A percentile compares a stretch with the other conserved stretches of the same genome.
These are phyloP conservation scores for Fistularia commersonii DNA, from an alignment of 2,797 vertebrate genomes.

Conservation along the genomic window DNA sequence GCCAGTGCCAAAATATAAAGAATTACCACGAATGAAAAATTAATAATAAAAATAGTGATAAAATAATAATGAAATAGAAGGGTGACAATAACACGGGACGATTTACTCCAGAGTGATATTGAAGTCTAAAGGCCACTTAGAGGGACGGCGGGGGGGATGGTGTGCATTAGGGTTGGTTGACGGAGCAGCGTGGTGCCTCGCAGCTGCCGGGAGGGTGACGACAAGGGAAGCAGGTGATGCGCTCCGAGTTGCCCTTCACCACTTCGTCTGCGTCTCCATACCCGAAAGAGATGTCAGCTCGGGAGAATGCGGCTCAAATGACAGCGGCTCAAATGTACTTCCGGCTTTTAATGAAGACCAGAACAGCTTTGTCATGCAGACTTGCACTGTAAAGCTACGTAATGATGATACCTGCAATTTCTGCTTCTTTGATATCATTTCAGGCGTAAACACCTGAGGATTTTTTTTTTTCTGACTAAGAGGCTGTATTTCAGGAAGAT, in stretches of 20 bases:
- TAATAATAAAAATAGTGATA: too few relatives aligned
- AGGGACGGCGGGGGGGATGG: slow-evolving; percentile 52
- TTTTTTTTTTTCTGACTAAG: too few relatives aligned
- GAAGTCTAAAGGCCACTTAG: slow-evolving; percentile 53
- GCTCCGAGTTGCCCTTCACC: slow-evolving; percentile 66
- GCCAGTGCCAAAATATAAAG: too few relatives aligned
- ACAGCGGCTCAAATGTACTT: slow-evolving; percentile 32
- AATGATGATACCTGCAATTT: too few relatives aligned
- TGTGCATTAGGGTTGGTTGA: slow-evolving; percentile 43
- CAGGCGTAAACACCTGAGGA: too few relatives aligned
- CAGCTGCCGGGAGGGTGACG: slow-evolving; percentile 54
- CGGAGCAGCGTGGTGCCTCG: slow-evolving; percentile 51
- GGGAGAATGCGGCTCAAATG: slow-evolving; percentile 52
- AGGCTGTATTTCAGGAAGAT: too few relatives aligned
- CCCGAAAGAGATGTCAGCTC: slow-evolving; percentile 71
- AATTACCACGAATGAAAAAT: too few relatives aligned
- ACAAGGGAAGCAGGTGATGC: slow-evolving; percentile 76
- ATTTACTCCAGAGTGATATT: slow-evolving; percentile 27
- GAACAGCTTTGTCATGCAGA: slow-evolving; percentile 2
- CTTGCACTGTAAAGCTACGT: too few relatives aligned
- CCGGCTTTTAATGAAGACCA: slow-evolving; percentile 19
- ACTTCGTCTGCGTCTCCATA: slow-evolving; percentile 40
- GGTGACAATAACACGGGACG: too few relatives aligned
- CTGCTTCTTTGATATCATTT: too few relatives aligned
- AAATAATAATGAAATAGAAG: too few relatives aligned